Conservation (phyloP, 2,797 vertebrate genomes). For the Rhabdophis nuchalis region DNA sequence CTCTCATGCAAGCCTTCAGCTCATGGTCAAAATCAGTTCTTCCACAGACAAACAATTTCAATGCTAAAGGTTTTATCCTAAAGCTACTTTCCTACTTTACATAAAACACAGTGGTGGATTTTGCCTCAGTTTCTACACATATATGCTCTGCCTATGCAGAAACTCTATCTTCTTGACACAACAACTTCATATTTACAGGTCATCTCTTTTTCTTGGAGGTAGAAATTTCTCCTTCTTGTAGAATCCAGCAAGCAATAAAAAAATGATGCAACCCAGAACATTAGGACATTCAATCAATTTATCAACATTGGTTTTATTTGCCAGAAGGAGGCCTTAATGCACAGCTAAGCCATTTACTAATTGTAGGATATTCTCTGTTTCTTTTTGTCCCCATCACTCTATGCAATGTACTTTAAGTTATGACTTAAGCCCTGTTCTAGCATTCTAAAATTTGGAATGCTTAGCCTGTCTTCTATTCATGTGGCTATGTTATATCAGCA, state of each 20-base stretch:
- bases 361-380: neutral
- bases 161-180: neutral
- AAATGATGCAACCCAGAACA: neutral
- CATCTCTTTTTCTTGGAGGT: neutral
- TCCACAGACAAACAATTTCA: neutral
- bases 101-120: neutral
- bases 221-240: neutral
- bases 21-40: neutral
- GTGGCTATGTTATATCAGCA: neutral
- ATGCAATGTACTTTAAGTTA: neutral
- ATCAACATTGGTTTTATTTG: neutral
- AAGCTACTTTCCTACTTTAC: neutral
- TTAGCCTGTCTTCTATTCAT: neutral
- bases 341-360: neutral
- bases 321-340: neutral
- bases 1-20: neutral
- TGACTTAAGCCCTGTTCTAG: neutral
- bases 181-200: neutral
- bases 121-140: neutral
- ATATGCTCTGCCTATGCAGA: neutral
- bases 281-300: neutral
- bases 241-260: too few species aligned
- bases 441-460: neutral
- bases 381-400: neutral
- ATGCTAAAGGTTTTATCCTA: neutral